These are phyloP conservation scores for Limosa lapponica DNA, from an alignment of 2,797 vertebrate species.

Conservation along the genomic window DNA sequence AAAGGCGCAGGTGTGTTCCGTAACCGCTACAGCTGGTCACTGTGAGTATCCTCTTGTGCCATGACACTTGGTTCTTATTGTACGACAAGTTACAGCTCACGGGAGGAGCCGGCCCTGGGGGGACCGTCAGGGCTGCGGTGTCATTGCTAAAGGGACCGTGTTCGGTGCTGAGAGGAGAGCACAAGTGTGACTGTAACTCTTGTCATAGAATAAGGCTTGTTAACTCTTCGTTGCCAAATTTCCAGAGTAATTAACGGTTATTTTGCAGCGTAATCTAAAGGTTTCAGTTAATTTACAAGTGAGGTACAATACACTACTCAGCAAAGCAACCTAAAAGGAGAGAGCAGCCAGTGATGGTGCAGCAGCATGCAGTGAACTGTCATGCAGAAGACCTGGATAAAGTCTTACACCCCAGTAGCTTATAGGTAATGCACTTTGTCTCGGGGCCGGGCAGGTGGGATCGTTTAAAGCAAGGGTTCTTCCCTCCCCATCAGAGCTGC, in stretches of 20 bases:
- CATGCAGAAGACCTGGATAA: slow-evolving; percentile 77
- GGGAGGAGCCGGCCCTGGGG: not conserved
- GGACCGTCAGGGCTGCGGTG: not conserved
- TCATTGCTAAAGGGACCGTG: not conserved
- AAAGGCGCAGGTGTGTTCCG: not conserved
- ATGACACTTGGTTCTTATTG: not conserved
- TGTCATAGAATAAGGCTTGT: slow-evolving; percentile 73
- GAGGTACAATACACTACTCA: slow-evolving; percentile 71
- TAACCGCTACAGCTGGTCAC: slow-evolving; percentile 53
- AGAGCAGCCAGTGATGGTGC: slow-evolving; percentile 73
- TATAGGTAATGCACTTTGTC: slow-evolving; percentile 37
- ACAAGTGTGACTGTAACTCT: slow-evolving; percentile 39
- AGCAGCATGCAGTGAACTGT: slow-evolving; percentile 78
- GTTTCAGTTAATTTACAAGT: slow-evolving; percentile 71
- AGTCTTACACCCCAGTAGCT: slow-evolving; percentile 63
- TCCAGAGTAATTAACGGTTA: slow-evolving; percentile 71
- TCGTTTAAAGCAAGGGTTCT: not conserved
- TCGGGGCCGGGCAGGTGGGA: not conserved
- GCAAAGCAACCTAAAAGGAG: slow-evolving; percentile 77
- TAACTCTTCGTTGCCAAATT: slow-evolving; percentile 73
- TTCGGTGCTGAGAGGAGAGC: not conserved
- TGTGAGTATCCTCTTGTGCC: not conserved
- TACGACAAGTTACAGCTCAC: not conserved
- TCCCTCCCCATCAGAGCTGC: slow-evolving; percentile 64
- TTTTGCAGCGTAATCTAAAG: slow-evolving; percentile 73